A percentile compares a stretch with the other conserved stretches of the same genome.
Evolutionary conservation across 2,797 vertebrate species (phyloP).

Genomic region (Leptodactylus fallax): DNA sequence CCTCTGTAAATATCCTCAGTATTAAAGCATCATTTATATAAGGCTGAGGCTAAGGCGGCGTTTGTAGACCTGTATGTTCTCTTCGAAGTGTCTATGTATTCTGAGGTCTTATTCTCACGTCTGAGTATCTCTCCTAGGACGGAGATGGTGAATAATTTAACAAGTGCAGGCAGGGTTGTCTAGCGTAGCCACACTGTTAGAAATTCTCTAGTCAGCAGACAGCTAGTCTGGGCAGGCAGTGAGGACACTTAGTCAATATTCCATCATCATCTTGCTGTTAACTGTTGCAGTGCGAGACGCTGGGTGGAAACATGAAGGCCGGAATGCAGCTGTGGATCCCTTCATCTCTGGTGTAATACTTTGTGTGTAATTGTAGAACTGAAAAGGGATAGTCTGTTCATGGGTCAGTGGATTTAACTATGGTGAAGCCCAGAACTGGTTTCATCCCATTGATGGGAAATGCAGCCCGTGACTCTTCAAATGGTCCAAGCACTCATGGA

Average conservation of each 20-base stretch:
- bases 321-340: background rate
- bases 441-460: conserved; percentile 1
- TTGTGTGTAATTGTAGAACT: conserved; percentile 11
- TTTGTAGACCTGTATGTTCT: conserved; percentile 8
- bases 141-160: conserved; percentile 72
- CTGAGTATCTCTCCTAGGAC: conserved; percentile 59
- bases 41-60: background rate
- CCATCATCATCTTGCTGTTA: conserved; percentile 68
- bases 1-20: too few species aligned
- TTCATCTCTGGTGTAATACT: conserved; percentile 1
- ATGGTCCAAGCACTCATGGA: background rate
- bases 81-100: conserved; percentile 33
- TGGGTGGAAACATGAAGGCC: too few species aligned
- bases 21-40: background rate
- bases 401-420: background rate
- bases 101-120: conserved; percentile 62
- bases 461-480: background rate
- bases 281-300: conserved; percentile 49
- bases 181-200: conserved; percentile 66
- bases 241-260: conserved; percentile 65
- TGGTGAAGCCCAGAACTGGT: background rate
- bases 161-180: conserved; percentile 63
- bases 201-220: conserved; percentile 72
- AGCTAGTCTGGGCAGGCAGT: conserved; percentile 70
- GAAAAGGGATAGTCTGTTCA: conserved; percentile 9